These are phyloP conservation scores for Furcifer pardalis DNA, from an alignment of 2,797 vertebrate genomes.

Conservation along the genomic window DNA sequence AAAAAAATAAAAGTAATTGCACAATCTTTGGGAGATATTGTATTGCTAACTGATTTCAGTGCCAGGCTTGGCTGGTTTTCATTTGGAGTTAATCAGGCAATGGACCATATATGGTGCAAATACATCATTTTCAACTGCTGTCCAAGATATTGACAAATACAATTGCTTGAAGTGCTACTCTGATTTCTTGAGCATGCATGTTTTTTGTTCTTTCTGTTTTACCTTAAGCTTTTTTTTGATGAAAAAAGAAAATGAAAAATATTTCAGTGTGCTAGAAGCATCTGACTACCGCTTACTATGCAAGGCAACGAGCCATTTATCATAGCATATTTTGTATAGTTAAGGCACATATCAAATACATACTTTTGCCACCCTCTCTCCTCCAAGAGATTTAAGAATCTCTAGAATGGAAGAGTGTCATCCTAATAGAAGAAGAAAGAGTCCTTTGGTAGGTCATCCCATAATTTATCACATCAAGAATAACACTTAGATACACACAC, in stretches of 20 bases:
- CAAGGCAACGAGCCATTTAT: background rate
- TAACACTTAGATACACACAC: background rate
- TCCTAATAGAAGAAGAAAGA: constrained; percentile 9
- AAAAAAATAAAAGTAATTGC: constrained; percentile 74
- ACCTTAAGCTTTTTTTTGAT: constrained; percentile 1
- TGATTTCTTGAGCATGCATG: constrained; percentile 33
- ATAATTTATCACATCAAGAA: background rate
- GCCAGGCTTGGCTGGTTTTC: constrained; percentile 69
- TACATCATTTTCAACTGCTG: constrained; percentile 61
- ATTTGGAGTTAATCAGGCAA: constrained; percentile 74
- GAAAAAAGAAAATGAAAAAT: constrained; percentile 28
- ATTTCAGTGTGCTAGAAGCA: constrained; percentile 43
- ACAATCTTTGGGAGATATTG: constrained; percentile 69
- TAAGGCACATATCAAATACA: constrained; percentile 39
- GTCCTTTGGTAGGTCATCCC: background rate
- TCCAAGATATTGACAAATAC: constrained; percentile 69
- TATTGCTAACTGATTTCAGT: constrained; percentile 72
- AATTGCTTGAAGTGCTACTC: constrained; percentile 52
- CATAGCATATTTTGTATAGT: constrained; percentile 41
- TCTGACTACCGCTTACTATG: constrained; percentile 23
- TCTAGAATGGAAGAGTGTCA: constrained; percentile 5
- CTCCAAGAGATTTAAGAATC: constrained; percentile 29
- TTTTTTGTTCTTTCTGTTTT: constrained; percentile 26
- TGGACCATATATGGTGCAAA: constrained; percentile 65
- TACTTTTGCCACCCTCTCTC: background rate